These are phyloP conservation scores for Patella pellucida DNA, from an alignment of 2,888 invertebrate genomes.

Conservation along the genomic window DNA sequence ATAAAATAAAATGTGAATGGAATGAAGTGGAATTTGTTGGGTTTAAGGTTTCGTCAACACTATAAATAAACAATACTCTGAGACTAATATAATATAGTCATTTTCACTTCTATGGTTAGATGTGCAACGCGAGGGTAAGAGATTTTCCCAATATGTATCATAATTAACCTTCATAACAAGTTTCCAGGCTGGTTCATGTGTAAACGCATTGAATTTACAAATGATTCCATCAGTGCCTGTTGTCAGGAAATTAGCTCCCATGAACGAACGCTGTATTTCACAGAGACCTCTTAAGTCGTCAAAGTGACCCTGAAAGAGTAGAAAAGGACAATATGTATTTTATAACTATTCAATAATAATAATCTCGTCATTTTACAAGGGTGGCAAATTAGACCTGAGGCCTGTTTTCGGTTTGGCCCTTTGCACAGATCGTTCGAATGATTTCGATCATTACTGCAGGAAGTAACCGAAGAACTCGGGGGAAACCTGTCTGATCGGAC, in stretches of 20 bases:
- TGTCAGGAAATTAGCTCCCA: constrained; percentile 53
- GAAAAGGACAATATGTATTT: background rate
- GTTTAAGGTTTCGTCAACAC: too few species aligned
- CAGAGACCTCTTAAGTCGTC: constrained; percentile 57
- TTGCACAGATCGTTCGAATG: too few species aligned
- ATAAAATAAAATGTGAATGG: background rate
- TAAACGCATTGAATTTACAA: constrained; percentile 55
- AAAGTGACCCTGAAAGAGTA: constrained; percentile 59
- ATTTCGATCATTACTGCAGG: too few species aligned
- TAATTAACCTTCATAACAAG: constrained; percentile 55
- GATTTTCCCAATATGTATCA: background rate
- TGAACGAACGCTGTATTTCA: constrained; percentile 34
- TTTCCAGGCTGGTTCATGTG: constrained; percentile 55
- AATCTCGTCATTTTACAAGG: too few species aligned
- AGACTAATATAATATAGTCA: too few species aligned
- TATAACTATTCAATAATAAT: background rate
- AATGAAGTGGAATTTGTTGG: background rate
- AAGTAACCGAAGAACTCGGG: too few species aligned
- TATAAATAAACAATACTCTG: too few species aligned
- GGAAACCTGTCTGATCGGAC: too few species aligned
- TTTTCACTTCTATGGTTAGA: too few species aligned
- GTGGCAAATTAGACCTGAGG: too few species aligned
- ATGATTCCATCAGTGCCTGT: constrained; percentile 63
- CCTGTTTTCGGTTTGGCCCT: too few species aligned
- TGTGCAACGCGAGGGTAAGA: background rate